Conservation (phyloP, 2,888 invertebrate genomes). For the Deilephila porcellus region DNA sequence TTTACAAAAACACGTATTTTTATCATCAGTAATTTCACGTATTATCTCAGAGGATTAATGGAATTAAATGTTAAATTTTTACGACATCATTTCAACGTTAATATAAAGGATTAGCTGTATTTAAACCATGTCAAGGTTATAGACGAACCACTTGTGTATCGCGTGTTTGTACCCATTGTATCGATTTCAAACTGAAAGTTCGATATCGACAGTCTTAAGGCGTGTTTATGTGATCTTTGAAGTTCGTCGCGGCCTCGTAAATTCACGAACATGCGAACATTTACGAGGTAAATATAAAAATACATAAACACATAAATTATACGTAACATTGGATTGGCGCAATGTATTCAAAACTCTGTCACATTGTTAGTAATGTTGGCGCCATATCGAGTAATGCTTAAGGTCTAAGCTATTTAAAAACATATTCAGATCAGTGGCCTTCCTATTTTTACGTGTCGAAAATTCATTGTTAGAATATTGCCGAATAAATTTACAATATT, state of each 20-base stretch:
- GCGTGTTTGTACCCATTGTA: slow-evolving; percentile 43
- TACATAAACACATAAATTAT: not conserved
- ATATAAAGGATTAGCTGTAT: slow-evolving; percentile 12
- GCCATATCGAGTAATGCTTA: too few species aligned
- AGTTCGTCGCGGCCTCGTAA: slow-evolving; percentile 8
- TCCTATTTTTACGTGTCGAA: too few species aligned
- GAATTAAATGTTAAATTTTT: not conserved
- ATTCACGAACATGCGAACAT: not conserved
- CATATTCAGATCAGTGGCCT: too few species aligned
- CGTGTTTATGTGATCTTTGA: slow-evolving; percentile 17
- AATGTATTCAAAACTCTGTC: not conserved
- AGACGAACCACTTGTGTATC: slow-evolving; percentile 32
- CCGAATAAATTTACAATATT: too few species aligned
- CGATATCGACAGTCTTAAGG: slow-evolving; percentile 28
- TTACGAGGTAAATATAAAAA: not conserved
- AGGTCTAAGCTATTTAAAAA: too few species aligned
- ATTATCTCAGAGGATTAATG: not conserved
- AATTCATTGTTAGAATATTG: too few species aligned
- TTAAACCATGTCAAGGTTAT: slow-evolving; percentile 30
- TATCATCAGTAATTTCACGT: not conserved
- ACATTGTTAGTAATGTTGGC: not conserved
- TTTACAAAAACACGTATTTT: not conserved
- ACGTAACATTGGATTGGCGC: not conserved
- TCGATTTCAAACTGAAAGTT: slow-evolving; percentile 39
- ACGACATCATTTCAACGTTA: not conserved